Evolutionary conservation across 2,888 invertebrate genomes (phyloP), one percentile per base, ranked within the genome.

Genomic region (Sympetrum striolatum): DNA sequence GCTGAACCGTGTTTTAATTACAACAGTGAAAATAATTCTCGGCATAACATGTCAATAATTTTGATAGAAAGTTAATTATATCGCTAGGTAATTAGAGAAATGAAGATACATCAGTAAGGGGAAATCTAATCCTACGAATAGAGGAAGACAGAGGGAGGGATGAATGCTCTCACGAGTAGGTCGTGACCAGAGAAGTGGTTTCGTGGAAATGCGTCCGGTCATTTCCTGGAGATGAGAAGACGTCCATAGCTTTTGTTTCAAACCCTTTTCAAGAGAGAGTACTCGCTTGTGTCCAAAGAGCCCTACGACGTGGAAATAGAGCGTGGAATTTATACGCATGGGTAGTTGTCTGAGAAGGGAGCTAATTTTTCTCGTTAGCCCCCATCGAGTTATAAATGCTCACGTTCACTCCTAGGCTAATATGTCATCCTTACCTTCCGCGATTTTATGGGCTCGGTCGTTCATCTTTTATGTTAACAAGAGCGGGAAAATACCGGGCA

Each of bases 161-260:
- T 5, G 64, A n/a, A 53, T 12, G n/a, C 60, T 60, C 37, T 60
- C 37, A 37, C n/a, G 22, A 39, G 86, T 58, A 37, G 0, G 86
- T n/a, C 35, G 44, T 44, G 44, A 58, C 10, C 86, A 37, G 37
- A 25, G 37, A 64, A 58, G 86, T 86, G 37, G 86, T 64, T 12
- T 8, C 58, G 18, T 53, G 18, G 53, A 53, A 18, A 5, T 53
- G 53, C 53, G 86, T 60, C n/a, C n/a, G n/a, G n/a, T n/a, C 60
- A 86, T 64, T 86, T 86, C 60, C 58, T 60, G 86, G 39, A 60
- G 86, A 86, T 86, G 5, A 37, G 86, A 12, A 60, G 86, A 60
- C 39, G n/a, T 10, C 60, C 31, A 22, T 22, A 35, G 58, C 82
- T 31, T 37, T 86, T 86, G 22, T 64, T 31, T 82, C 31, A 48